Evolutionary conservation across 2,888 invertebrate species (phyloP).

Genomic region (Noctua janthina): DNA sequence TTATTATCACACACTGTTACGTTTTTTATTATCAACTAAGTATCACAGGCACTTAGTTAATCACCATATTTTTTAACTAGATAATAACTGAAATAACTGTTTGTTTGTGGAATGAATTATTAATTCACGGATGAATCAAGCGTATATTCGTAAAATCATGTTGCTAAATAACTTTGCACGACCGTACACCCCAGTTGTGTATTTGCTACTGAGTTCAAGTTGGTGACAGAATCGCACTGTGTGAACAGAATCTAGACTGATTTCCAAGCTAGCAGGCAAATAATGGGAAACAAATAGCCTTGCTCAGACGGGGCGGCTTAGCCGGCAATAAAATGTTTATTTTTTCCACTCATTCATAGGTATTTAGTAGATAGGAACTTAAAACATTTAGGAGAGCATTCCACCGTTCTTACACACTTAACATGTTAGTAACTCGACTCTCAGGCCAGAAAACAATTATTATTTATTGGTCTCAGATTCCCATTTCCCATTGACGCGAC

Average conservation of each 20-base stretch:
- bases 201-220: constrained; percentile 31
- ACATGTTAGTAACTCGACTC: background rate
- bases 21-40: background rate
- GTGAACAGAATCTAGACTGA: constrained; percentile 9
- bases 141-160: constrained; percentile 20
- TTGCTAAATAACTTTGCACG: constrained; percentile 11
- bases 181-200: constrained; percentile 3
- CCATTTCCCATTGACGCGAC: background rate
- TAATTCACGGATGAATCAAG: background rate
- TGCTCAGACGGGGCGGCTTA: background rate
- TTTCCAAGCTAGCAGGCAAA: background rate
- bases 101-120: background rate
- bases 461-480: background rate
- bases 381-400: background rate
- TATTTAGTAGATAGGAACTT: background rate
- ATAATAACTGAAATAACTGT: no score
- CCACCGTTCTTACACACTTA: background rate
- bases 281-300: background rate
- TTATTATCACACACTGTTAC: background rate
- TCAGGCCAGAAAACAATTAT: background rate
- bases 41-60: constrained; percentile 11
- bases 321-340: background rate
- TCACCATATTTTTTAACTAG: background rate
- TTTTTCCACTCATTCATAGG: background rate
- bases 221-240: background rate